Evolutionary conservation across 2,888 invertebrate species (phyloP).

Genomic region (Cheilosia grossa): DNA sequence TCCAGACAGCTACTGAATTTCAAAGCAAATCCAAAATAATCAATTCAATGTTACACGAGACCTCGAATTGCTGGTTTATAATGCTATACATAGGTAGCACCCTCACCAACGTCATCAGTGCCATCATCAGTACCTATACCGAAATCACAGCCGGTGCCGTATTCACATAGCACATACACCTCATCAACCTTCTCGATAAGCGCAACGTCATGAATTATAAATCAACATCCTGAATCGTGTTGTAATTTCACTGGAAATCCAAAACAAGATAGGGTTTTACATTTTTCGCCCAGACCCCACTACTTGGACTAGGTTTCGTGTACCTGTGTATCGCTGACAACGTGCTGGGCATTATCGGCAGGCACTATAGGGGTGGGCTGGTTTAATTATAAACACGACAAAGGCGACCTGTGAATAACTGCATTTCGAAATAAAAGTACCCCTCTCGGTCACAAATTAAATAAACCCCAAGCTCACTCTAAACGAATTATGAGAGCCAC

Average conservation of each 20-base stretch:
- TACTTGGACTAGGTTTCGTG: not conserved
- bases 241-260: constrained; percentile 54
- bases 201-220: constrained; percentile 65
- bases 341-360: constrained; percentile 32
- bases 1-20: constrained; percentile 14
- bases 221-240: constrained; percentile 60
- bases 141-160: not conserved
- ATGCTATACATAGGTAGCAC: constrained; percentile 17
- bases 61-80: constrained; percentile 30
- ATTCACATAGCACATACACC: constrained; percentile 11
- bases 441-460: constrained; percentile 4
- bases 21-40: constrained; percentile 48
- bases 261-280: constrained; percentile 16
- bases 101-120: constrained; percentile 35
- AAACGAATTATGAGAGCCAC: not conserved
- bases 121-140: constrained; percentile 13
- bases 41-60: constrained; percentile 38
- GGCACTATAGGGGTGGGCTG: not conserved
- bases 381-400: constrained; percentile 29
- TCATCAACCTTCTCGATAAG: constrained; percentile 45
- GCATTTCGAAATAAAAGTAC: not conserved
- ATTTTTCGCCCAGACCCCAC: not conserved
- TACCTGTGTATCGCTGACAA: constrained; percentile 3
- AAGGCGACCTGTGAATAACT: not conserved
- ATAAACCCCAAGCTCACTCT: constrained; percentile 29